Conservation (phyloP, 2,113 vertebrate genomes). For the rabbit (Oryctolagus cuniculus) region mOryCun1.1 NC_091439.1:37292501-37293000, state of each 20-base stretch:
- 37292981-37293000: not conserved
- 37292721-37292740: not conserved
- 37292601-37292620: constrained; percentile 5
- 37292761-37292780: constrained; percentile 1
- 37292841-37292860: not conserved
- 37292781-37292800: not conserved
- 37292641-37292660: not conserved
- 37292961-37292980: not conserved
- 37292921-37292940: constrained; percentile 1
- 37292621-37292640: constrained; percentile 14
- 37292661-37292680: not conserved
- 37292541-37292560: not conserved
- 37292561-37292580: not conserved
- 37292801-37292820: constrained; percentile 34
- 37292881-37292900: not conserved
- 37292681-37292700: not conserved
- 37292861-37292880: not conserved
- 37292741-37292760: not conserved
- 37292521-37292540: not conserved
- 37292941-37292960: not conserved
- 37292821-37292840: not conserved
- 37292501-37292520: not conserved
- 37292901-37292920: not conserved
- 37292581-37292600: not conserved
- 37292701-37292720: not conserved